Conservation (phyloP, 2,797 vertebrate species). For the Sardinella longiceps region DNA sequence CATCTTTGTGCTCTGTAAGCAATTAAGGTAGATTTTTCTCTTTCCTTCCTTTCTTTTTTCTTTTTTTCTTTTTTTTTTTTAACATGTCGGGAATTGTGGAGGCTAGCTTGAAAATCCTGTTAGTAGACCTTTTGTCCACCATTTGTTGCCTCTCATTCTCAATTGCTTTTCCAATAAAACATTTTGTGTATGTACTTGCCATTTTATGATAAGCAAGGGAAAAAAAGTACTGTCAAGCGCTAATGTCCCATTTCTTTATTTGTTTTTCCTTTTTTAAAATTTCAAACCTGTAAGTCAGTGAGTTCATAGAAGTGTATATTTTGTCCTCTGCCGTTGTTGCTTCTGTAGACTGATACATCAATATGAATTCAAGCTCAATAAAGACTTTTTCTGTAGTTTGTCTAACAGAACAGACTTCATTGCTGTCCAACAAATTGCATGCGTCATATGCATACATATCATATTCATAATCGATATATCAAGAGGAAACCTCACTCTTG, state of each 20-base stretch:
- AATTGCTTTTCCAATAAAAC: neutral
- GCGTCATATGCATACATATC: too few species aligned
- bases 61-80: too few species aligned
- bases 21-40: constrained; percentile 10
- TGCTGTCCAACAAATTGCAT: neutral
- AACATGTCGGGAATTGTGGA: neutral
- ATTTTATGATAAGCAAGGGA: neutral
- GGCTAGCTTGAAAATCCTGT: neutral
- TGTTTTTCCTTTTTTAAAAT: neutral
- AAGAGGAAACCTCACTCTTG: too few species aligned
- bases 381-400: neutral
- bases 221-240: neutral
- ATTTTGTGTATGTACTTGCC: neutral
- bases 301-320: constrained; percentile 18
- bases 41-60: too few species aligned
- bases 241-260: neutral
- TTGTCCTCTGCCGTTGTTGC: neutral
- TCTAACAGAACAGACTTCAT: neutral
- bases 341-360: constrained; percentile 10
- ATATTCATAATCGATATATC: too few species aligned
- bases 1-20: neutral
- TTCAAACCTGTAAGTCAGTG: neutral
- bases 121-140: neutral
- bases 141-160: neutral
- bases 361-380: constrained; percentile 9